Evolutionary conservation across 2,888 invertebrate genomes (phyloP), one percentile per base, ranked within the genome.

Genomic region (Resseliella maxima): DNA sequence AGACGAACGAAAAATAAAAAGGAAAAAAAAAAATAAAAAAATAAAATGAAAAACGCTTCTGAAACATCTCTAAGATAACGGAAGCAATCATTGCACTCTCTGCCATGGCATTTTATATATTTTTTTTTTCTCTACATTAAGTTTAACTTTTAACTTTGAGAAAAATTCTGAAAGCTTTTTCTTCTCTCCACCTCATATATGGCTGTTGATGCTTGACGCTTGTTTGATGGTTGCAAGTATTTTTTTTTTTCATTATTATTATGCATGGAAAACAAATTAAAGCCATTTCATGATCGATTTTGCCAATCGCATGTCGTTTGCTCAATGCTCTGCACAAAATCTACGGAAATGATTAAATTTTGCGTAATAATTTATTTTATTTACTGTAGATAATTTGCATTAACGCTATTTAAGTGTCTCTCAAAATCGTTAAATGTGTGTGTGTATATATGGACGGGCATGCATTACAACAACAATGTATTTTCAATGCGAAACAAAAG

Each of bases 341-440:
- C 12, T 59, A 72, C 72, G 72, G 72, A 72, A 72, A 72, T 72
- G 31, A 72, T 72, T 72, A 72, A 72, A 72, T 72, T 72, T 72
- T 72, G 72, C 72, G 72, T 35, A 31, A 72, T 72, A 72, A 72
- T 59, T 59, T 59, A 24, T 59, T 59, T 59, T 59, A 59, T 59
- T 59, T 59, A 59, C 24, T 59, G 72, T 72, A 15, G 18, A 72
- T 72, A 35, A 72, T 72, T 72, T 72, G 72, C 31, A 72, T 72
- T 72, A 72, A 35, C 59, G 35, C 31, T n/a, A n/a, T n/a, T n/a
- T n/a, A n/a, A n/a, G n/a, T n/a, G n/a, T n/a, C n/a, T n/a, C n/a
- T n/a, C n/a, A n/a, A n/a, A n/a, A n/a, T n/a, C n/a, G n/a, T n/a
- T n/a, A n/a, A n/a, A n/a, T n/a, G n/a, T n/a, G n/a, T n/a, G n/a